These are phyloP conservation scores for Actinostola sp. DNA, from an alignment of 92 coral and sea anemone species.

Conservation along the genomic window DNA sequence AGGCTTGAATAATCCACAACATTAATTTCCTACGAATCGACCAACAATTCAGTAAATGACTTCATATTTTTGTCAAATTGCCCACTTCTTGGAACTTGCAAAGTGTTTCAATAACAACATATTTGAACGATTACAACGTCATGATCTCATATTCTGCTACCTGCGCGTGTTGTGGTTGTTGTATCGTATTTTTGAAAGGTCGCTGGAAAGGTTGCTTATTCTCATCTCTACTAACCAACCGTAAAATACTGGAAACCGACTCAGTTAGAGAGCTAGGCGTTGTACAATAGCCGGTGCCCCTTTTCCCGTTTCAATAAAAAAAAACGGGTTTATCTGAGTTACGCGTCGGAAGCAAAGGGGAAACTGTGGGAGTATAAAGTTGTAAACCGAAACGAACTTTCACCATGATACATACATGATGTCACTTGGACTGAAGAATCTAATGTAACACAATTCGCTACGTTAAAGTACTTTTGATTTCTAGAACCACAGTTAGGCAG, in stretches of 20 bases:
- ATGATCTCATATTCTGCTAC: conserved; percentile 21
- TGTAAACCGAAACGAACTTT: conserved; percentile 1
- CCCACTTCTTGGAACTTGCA: not conserved
- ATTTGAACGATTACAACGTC: not conserved
- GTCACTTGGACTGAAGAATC: not conserved
- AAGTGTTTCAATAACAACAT: conserved; percentile 16
- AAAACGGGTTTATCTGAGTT: conserved; percentile 1
- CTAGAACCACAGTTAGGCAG: no score
- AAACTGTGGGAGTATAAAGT: not conserved
- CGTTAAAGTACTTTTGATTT: no score
- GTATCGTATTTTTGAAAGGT: not conserved
- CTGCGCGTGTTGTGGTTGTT: not conserved
- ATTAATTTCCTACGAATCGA: not conserved
- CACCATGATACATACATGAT: not conserved
- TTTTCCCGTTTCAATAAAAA: not conserved
- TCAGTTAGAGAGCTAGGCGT: not conserved
- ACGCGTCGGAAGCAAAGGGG: conserved; percentile 18
- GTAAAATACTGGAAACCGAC: not conserved
- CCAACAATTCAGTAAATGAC: not conserved
- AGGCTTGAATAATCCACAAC: not conserved
- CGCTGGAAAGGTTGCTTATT: not conserved
- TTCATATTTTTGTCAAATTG: not conserved
- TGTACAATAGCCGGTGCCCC: not conserved
- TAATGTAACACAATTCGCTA: no score
- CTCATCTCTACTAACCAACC: not conserved